Evolutionary conservation across 2,888 invertebrate species (phyloP).

Genomic region (Heteromyza rotundicornis): DNA sequence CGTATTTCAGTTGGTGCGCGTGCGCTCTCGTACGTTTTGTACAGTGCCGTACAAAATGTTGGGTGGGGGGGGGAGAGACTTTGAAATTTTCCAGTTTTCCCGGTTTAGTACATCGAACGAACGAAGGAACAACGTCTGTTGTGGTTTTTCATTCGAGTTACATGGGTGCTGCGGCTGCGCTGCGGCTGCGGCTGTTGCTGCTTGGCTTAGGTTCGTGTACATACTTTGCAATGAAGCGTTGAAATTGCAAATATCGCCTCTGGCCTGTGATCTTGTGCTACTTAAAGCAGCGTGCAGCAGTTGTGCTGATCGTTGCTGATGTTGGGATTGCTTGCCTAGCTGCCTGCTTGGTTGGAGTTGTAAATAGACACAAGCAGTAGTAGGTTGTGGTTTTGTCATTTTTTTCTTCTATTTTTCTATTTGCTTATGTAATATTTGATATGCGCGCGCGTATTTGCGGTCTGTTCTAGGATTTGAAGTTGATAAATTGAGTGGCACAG

Average conservation of each 20-base stretch:
- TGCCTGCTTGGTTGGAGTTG: conserved; percentile 22
- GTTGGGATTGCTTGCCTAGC: conserved; percentile 8
- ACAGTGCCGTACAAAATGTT: conserved; percentile 4
- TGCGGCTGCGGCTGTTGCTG: conserved; percentile 35
- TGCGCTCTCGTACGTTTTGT: background rate
- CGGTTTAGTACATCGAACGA: too few relatives aligned
- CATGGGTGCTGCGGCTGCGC: conserved; percentile 47
- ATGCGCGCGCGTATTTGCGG: conserved; percentile 6
- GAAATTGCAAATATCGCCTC: conserved; percentile 25
- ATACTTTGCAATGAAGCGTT: conserved; percentile 32
- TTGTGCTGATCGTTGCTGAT: conserved; percentile 3
- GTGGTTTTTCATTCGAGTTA: conserved; percentile 41
- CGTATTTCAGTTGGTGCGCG: too few relatives aligned
- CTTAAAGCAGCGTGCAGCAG: conserved; percentile 4
- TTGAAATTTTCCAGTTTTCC: conserved; percentile 31
- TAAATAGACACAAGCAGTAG: background rate
- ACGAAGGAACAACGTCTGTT: too few relatives aligned
- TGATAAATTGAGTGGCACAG: background rate
- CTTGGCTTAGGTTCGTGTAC: conserved; percentile 14
- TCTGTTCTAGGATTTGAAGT: conserved; percentile 6
- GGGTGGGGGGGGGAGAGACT: background rate
- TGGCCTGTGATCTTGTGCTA: conserved; percentile 24
- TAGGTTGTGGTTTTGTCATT: background rate
- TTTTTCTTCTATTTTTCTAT: conserved; percentile 32
- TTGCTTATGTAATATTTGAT: conserved; percentile 45